phyloP scores from a whole-genome alignment of 2,797 vertebrate genomes.

The Lithobates pipiens region DNA sequence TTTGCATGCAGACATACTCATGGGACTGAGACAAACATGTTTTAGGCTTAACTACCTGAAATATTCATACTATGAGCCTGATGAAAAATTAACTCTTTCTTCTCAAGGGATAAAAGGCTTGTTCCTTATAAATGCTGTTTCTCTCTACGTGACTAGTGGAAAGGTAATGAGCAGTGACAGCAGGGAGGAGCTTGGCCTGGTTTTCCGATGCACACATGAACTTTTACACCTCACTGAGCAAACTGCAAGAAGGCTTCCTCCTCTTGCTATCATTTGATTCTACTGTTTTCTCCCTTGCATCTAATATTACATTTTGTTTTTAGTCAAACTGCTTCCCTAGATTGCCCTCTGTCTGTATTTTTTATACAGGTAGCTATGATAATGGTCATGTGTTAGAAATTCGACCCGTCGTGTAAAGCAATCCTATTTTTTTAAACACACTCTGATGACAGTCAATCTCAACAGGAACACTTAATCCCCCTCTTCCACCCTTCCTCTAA shows the following conservation, averaged over 20 bases:
- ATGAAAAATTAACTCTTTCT: slow-evolving; percentile 57
- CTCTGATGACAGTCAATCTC: background rate
- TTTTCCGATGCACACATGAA: background rate
- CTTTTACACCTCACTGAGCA: slow-evolving; percentile 39
- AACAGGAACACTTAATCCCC: too few species aligned
- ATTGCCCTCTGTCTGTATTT: too few species aligned
- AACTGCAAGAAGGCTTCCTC: background rate
- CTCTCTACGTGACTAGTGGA: slow-evolving; percentile 8
- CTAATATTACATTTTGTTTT: background rate
- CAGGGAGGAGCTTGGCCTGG: slow-evolving; percentile 21
- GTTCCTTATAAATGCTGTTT: slow-evolving; percentile 34
- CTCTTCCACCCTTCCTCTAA: background rate
- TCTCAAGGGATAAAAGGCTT: slow-evolving; percentile 32
- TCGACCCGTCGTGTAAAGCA: background rate
- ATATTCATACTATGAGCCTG: slow-evolving; percentile 51
- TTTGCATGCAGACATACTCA: slow-evolving; percentile 21
- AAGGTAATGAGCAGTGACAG: slow-evolving; percentile 19
- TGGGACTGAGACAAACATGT: slow-evolving; percentile 34
- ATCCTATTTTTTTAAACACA: background rate
- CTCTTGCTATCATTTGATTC: background rate
- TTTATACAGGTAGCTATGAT: background rate
- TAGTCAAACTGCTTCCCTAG: background rate
- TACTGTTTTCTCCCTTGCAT: background rate
- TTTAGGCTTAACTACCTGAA: slow-evolving; percentile 46
- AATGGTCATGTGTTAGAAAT: too few species aligned